A percentile compares a stretch with the other conserved stretches of the same genome.
Conservation (phyloP, 2,113 vertebrate genomes). For the Megalops atlanticus region DNA sequence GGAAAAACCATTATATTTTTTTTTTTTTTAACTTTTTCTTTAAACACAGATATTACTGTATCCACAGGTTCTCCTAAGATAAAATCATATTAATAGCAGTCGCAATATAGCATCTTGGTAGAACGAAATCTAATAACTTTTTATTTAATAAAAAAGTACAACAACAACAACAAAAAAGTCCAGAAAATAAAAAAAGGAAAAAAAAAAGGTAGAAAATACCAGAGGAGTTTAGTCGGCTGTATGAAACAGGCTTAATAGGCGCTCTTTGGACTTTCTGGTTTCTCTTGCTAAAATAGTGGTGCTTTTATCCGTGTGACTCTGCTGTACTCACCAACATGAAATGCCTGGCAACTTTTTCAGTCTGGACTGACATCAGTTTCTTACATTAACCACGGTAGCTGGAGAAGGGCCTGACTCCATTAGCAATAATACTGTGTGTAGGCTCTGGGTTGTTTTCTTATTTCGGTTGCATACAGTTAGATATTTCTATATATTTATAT, state of each 20-base stretch:
- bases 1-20: conserved; percentile 60
- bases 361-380: conserved; percentile 70
- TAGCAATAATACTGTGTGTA: conserved; percentile 88
- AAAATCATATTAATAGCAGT: conserved; percentile 78
- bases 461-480: conserved; percentile 85
- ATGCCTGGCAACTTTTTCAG: conserved; percentile 77
- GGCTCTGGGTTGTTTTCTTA: conserved; percentile 71
- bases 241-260: conserved; percentile 87
- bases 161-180: conserved; percentile 28
- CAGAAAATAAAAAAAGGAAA: conserved; percentile 26
- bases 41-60: conserved; percentile 71
- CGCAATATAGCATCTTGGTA: conserved; percentile 83
- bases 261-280: conserved; percentile 89
- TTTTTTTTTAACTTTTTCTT: too few species aligned
- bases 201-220: conserved; percentile 77
- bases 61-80: conserved; percentile 79
- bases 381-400: conserved; percentile 82
- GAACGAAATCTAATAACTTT: conserved; percentile 68
- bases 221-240: conserved; percentile 84
- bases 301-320: conserved; percentile 85
- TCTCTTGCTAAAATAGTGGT: conserved; percentile 92
- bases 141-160: conserved; percentile 34
- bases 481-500: conserved; percentile 62
- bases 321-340: conserved; percentile 84
- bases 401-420: conserved; percentile 77